Conservation (phyloP, 1,140 invertebrate species). For the Drosophila kurseongensis region DNA sequence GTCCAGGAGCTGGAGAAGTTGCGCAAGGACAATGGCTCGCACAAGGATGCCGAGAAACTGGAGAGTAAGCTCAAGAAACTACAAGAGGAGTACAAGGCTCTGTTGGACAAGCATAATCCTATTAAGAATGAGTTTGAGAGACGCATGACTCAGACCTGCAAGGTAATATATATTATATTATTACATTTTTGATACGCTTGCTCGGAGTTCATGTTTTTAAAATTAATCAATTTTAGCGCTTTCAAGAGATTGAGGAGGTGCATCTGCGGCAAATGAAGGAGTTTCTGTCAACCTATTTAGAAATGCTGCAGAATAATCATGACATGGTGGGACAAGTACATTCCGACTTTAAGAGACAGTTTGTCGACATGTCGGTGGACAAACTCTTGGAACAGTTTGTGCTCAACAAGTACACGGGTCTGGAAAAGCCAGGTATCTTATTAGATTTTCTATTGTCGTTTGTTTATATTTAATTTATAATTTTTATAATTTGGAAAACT, state of each 20-base stretch:
- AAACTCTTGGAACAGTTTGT: constrained; percentile 96
- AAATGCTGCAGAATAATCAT: constrained; percentile 95
- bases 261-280: constrained; percentile 98
- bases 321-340: constrained; percentile 94
- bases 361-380: constrained; percentile 95
- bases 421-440: constrained; percentile 92
- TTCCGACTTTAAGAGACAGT: constrained; percentile 95
- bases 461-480: too few species aligned
- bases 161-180: constrained; percentile 74
- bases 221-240: constrained; percentile 86
- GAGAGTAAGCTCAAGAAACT: constrained; percentile 96
- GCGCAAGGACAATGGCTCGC: constrained; percentile 94
- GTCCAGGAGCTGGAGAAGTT: constrained; percentile 94
- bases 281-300: constrained; percentile 95
- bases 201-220: neutral
- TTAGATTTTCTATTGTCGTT: neutral
- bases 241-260: constrained; percentile 96
- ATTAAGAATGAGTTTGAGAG: constrained; percentile 97
- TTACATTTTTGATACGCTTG: constrained; percentile 9
- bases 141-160: constrained; percentile 97
- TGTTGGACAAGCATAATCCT: constrained; percentile 94
- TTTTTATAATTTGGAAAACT: too few species aligned
- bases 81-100: constrained; percentile 95
- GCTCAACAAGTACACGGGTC: constrained; percentile 94
- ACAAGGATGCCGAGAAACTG: constrained; percentile 96